phyloP scores from a whole-genome alignment of 2,888 invertebrate species.

The Hylaea fasciaria region DNA sequence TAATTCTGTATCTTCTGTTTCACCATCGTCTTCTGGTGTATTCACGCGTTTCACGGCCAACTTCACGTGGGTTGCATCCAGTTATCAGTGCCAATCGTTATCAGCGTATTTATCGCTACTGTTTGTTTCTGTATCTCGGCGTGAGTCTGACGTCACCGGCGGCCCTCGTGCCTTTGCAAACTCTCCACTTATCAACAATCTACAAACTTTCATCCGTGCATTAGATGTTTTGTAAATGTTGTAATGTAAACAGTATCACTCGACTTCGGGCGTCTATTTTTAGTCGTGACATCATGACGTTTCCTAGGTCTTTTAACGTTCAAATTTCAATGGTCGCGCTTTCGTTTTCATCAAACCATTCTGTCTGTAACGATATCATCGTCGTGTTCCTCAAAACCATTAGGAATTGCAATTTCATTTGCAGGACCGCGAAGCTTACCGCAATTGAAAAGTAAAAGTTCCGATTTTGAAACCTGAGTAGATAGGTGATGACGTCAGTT shows the following conservation, averaged over 20 bases:
- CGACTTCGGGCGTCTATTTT: slow-evolving; percentile 68
- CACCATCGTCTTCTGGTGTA: slow-evolving; percentile 2
- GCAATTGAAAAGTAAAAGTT: slow-evolving; percentile 13
- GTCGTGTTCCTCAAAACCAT: slow-evolving; percentile 6
- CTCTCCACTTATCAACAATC: slow-evolving; percentile 34
- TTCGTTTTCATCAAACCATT: slow-evolving; percentile 47
- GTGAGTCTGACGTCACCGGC: slow-evolving; percentile 67
- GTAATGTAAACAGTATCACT: slow-evolving; percentile 73
- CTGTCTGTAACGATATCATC: slow-evolving; percentile 7
- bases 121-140: slow-evolving; percentile 78
- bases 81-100: slow-evolving; percentile 75
- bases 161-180: slow-evolving; percentile 36
- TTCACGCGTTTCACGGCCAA: slow-evolving; percentile 28
- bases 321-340: slow-evolving; percentile 59
- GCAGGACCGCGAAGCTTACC: background rate
- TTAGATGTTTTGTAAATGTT: slow-evolving; percentile 52
- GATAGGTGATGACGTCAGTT: slow-evolving; percentile 25
- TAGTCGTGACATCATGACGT: slow-evolving; percentile 75
- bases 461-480: slow-evolving; percentile 11
- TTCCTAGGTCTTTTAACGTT: slow-evolving; percentile 61
- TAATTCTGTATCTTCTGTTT: slow-evolving; percentile 3
- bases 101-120: slow-evolving; percentile 75
- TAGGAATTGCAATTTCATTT: background rate
- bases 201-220: slow-evolving; percentile 56
- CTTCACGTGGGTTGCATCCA: slow-evolving; percentile 62